Evolutionary conservation across 1,140 invertebrate genomes (phyloP).

Genomic region (Yoshiicerus persimilis): DNA sequence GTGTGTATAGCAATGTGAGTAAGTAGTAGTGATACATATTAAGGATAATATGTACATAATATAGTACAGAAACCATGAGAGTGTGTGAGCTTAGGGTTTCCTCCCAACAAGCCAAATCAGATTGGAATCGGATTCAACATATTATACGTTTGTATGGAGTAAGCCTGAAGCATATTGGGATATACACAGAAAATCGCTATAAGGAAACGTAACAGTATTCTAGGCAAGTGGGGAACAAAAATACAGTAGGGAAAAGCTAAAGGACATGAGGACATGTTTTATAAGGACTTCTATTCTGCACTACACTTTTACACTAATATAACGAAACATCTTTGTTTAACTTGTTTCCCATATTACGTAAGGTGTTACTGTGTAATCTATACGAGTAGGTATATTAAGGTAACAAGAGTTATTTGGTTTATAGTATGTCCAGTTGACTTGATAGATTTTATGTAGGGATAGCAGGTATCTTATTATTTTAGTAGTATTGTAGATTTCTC

Average conservation of each 20-base stretch:
- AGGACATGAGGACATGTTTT: neutral
- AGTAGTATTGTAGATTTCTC: neutral
- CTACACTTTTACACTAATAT: neutral
- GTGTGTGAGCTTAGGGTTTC: neutral
- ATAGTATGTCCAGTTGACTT: neutral
- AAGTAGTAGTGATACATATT: neutral
- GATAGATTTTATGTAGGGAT: no score
- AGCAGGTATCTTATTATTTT: neutral
- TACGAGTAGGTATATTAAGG: neutral
- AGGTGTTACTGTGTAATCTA: neutral
- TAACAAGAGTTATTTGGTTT: neutral
- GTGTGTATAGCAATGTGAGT: neutral
- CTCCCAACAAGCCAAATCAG: slow-evolving; percentile 3
- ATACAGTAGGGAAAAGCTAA: neutral
- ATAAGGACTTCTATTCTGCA: neutral
- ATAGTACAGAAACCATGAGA: neutral
- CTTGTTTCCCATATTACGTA: neutral
- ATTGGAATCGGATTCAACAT: slow-evolving; percentile 10
- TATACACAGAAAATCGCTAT: neutral
- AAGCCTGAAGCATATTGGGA: neutral
- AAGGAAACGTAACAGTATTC: neutral
- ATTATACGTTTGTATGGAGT: neutral
- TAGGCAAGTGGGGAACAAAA: neutral
- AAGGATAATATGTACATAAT: neutral
- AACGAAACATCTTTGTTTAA: neutral